phyloP scores from a whole-genome alignment of 2,797 vertebrate genomes.

The Margarornis squamiger region DNA sequence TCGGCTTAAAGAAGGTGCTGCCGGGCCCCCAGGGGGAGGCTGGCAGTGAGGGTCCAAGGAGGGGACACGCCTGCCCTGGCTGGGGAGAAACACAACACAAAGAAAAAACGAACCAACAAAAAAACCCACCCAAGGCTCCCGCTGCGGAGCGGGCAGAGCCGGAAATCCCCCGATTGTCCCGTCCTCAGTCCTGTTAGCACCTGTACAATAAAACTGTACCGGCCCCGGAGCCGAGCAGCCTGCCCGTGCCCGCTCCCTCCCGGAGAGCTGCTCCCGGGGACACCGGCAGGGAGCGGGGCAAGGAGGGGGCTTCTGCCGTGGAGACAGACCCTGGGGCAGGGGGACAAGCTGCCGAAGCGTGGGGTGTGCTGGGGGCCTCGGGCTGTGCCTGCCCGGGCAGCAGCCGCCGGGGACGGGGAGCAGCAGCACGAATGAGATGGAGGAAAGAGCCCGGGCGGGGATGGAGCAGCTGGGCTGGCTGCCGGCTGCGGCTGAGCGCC shows the following conservation, averaged over 20 bases:
- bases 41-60: background rate
- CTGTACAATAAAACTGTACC: conserved; percentile 99
- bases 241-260: background rate
- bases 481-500: background rate
- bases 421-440: background rate
- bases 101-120: conserved; percentile 43
- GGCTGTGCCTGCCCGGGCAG: background rate
- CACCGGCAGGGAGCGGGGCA: background rate
- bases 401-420: background rate
- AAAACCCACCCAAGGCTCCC: conserved; percentile 48
- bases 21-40: conserved; percentile 23
- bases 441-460: background rate
- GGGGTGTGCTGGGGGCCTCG: background rate
- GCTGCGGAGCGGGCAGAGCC: conserved; percentile 30
- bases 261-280: background rate
- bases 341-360: background rate
- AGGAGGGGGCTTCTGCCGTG: background rate
- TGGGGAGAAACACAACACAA: conserved; percentile 77
- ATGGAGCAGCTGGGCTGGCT: background rate
- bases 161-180: conserved; percentile 69
- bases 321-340: background rate
- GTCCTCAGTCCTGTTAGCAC: conserved; percentile 88
- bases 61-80: conserved; percentile 44
- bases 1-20: conserved; percentile 53
- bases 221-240: conserved; percentile 59